Evolutionary conservation across 1,140 invertebrate genomes (phyloP), one percentile per base, ranked within the genome.

Genomic region (Drosophila auraria): DNA sequence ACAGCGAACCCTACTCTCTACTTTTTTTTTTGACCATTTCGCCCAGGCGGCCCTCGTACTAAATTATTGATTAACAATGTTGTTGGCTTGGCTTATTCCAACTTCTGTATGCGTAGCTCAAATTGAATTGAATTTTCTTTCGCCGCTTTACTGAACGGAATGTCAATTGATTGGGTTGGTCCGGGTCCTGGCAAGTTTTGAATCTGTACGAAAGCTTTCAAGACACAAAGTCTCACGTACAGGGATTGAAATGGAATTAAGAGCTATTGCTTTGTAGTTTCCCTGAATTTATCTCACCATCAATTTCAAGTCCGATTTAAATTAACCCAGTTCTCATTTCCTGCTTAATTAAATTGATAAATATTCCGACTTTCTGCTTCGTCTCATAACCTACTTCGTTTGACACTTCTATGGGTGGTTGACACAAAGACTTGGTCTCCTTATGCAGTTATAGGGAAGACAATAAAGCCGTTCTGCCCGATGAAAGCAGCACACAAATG

Each of bases 41-140:
- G 73, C 23, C 57, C 17, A 42, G 38, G 11, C 42, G 25, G 44
- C 27, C 17, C 33, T 57, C 54, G 54, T 73, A 64, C 60, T 75
- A 76, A 89, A 84, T 90, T 89, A 89, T 89, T 89, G 84, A 89
- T 89, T 90, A 90, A 89, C 70, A 74, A 89, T 82, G 63, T 81
- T 89, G 69, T 56, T 71, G 58, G 58, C 59, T 60, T 72, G 71
- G 62, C 53, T 72, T 77, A 57, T 50, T 64, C 59, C 54, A 45
- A 60, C 47, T 53, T 63, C 44, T 57, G 44, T 71, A 61, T 71
- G 57, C 56, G 44, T 58, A 51, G 58, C 51, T 56, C 12, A 53
- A 66, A 80, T 69, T 71, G 49, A 81, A 87, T 87, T 73, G 53
- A 45, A 70, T 74, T 65, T 47, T 45, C 60, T 36, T 36, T 23